Evolutionary conservation across 2,113 vertebrate genomes (phyloP).

Genomic region (Empidonax traillii): DNA sequence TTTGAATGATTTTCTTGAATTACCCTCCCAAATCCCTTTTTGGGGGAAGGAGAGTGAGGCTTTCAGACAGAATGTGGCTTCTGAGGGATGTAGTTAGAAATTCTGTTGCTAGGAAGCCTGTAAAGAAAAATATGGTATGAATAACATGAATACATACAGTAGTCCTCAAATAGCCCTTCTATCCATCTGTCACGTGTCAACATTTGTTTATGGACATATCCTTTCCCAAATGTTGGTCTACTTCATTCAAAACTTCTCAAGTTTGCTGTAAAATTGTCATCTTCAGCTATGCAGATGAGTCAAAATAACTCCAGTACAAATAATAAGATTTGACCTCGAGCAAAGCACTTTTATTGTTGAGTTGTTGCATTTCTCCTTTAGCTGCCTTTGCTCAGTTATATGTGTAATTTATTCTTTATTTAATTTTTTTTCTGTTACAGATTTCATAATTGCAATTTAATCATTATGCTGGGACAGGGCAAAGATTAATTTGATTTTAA

Average conservation of each 20-base stretch:
- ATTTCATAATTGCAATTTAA: conserved; percentile 26
- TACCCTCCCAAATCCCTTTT: not conserved
- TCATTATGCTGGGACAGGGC: not conserved
- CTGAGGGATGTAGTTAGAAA: not conserved
- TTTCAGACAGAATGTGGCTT: not conserved
- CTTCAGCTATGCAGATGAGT: not conserved
- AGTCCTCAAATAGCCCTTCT: conserved; percentile 25
- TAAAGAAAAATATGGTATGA: not conserved
- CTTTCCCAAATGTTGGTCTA: not conserved
- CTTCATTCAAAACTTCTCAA: conserved; percentile 26
- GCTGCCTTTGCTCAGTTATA: not conserved
- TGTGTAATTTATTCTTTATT: conserved; percentile 21
- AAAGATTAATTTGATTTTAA: conserved; percentile 61
- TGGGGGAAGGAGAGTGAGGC: not conserved
- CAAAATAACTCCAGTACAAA: not conserved
- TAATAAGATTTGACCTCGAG: not conserved
- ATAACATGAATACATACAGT: not conserved
- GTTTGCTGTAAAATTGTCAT: not conserved
- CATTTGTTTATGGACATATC: conserved; percentile 25
- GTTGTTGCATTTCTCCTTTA: not conserved
- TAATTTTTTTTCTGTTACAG: not conserved
- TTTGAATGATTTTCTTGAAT: not conserved
- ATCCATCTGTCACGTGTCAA: conserved; percentile 32
- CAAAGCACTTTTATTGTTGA: not conserved
- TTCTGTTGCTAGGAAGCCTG: conserved; percentile 52